Evolutionary conservation across 2,888 invertebrate genomes (phyloP), one percentile per base, ranked within the genome.

Genomic region (Pyrrhia umbra): DNA sequence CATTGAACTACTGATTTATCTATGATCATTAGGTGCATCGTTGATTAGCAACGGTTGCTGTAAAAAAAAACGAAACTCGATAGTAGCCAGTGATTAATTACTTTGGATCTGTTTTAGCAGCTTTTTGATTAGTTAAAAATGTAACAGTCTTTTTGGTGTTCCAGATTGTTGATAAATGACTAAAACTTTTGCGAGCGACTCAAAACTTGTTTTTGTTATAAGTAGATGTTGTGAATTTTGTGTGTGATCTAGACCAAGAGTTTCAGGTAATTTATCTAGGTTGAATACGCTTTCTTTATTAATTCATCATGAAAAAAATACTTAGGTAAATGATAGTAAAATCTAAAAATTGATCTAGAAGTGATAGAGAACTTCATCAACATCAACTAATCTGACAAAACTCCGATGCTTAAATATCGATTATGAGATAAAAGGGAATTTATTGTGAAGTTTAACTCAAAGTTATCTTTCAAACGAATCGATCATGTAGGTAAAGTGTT

Each of bases 1-100:
- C 83, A 79, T 82, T 90, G 82, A 85, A 88, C 89, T 83, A 86
- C 88, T 90, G 92, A 94, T 93, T 93, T 93, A 93, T 93, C 90
- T 88, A 82, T 71, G 85, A 86, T 92, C 92, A 90, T 93, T 92
- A 91, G 77, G 79, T 71, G 79, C 85, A 82, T 86, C 85, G 89
- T 84, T 88, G 88, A 92, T 93, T 91, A 88, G 89, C 82, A 81
- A 87, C 84, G 87, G 86, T 80, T 86, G 79, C 64, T 74, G 60
- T 27, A 65, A 68, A 72, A 77, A 79, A 76, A 79, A 68, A 71
- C 73, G 54, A 60, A 60, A 68, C 45, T 55, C 47, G 6, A 66
- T 67, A 61, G 68, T 77, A 39, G 63, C 55, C 40, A 30, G 57
- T 71, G 74, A 77, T 77, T 79, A 79, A 79, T 79, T 79, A 71